phyloP scores from a whole-genome alignment of 2,113 vertebrate genomes.

The Peromyscus polionotus region DNA sequence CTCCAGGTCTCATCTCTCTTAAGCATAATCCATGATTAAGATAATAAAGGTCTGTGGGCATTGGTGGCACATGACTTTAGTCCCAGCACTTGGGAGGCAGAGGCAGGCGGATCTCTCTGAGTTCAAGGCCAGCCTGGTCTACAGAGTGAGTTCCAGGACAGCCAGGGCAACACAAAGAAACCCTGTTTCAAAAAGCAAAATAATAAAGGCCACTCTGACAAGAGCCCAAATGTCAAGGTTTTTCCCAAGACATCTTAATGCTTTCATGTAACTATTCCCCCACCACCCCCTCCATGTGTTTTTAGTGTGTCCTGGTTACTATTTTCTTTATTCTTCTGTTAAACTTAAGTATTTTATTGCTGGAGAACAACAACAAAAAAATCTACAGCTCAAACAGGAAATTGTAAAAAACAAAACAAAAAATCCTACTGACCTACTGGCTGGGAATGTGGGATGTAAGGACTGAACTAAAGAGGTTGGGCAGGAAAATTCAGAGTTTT shows the following conservation, averaged over 20 bases:
- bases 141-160: neutral
- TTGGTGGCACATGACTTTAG: neutral
- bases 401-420: neutral
- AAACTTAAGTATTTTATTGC: neutral
- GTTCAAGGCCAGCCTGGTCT: neutral
- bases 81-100: neutral
- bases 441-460: neutral
- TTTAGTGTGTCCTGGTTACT: neutral
- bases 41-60: neutral
- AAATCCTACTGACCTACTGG: neutral
- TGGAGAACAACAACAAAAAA: neutral
- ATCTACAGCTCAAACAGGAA: neutral
- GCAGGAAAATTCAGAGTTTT: neutral
- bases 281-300: neutral
- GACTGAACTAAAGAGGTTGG: neutral
- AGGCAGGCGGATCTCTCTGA: neutral
- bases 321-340: conserved; percentile 23
- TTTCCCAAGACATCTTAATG: neutral
- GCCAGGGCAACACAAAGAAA: too few relatives aligned
- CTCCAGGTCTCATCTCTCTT: neutral
- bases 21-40: neutral
- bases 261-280: neutral
- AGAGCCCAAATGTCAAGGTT: neutral
- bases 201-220: neutral
- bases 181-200: neutral